Conservation (phyloP, 2,113 vertebrate species). For the Jacana jacana region DNA sequence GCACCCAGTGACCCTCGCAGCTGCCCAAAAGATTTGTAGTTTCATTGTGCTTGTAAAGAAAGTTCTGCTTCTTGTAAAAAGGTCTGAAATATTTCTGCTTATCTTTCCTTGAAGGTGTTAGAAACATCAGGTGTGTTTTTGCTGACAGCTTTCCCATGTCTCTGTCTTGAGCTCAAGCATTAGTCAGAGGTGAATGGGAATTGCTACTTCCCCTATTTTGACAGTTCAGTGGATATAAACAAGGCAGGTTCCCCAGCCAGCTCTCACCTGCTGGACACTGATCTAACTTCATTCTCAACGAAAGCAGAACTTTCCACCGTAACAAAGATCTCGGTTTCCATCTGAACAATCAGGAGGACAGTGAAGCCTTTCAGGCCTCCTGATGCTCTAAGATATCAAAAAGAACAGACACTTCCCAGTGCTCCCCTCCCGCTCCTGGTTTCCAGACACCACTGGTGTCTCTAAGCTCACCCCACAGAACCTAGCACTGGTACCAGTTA, state of each 20-base stretch:
- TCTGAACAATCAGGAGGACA: not conserved
- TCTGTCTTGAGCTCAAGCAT: not conserved
- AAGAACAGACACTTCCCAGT: not conserved
- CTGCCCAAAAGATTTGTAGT: not conserved
- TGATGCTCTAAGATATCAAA: not conserved
- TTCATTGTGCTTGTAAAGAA: not conserved
- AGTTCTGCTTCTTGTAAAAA: not conserved
- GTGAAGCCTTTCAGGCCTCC: not conserved
- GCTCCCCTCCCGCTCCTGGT: fast-evolving
- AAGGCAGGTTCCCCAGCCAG: not conserved
- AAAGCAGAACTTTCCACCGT: not conserved
- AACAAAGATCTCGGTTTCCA: not conserved
- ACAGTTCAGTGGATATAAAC: not conserved
- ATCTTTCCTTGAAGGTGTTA: not conserved
- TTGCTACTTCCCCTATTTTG: not conserved
- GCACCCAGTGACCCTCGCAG: not conserved
- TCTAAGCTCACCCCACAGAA: not conserved
- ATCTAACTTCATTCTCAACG: not conserved
- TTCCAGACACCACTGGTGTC: not conserved
- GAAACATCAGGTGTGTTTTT: not conserved
- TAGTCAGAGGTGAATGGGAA: not conserved
- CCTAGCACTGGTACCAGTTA: not conserved
- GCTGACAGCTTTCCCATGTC: not conserved
- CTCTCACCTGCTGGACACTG: not conserved
- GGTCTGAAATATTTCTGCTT: not conserved